Evolutionary conservation across 2,797 vertebrate genomes (phyloP), one percentile per base, ranked within the genome.

Genomic region (Allobates femoralis): DNA sequence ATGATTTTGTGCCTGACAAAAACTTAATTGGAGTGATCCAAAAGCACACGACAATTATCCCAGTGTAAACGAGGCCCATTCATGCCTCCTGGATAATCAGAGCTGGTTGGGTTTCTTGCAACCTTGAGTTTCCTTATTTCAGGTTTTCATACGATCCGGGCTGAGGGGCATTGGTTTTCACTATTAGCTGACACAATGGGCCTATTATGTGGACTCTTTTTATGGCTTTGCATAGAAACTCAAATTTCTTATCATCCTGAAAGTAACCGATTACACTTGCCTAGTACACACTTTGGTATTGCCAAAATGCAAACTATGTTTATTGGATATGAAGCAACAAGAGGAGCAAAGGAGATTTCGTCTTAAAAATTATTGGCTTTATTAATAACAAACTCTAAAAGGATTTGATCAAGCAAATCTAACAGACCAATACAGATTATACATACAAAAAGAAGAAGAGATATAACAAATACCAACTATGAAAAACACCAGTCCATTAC

Each of bases 181-280:
- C 85, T 88, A 90, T 90, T 85, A 23, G 76, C 11, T 81, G 8
- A 16, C 26, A 93, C 93, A 95, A 93, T 90, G 89, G 85, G 81
- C 51, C 92, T 89, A 93, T 94, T 95, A 91, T 95, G 73, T 79
- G 64, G 34, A 50, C 34, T 88, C 88, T 92, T 92, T 94, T 94
- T 90, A 93, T 92, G 89, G 86, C 88, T 90, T 90, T 90, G 84
- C 89, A 92, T 86, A 89, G 90, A 91, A 93, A 92, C 92, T 88
- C 86, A 86, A 88, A 80, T 90, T 92, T n/a, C 89, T 93, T 91
- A 91, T 91, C 89, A 88, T 89, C 41, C 90, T 93, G 91, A 93
- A 94, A 93, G 92, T 92, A 93, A 85, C 90, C 91, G 93, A 94
- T 95, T 94, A 94, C 91, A 92, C 88, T 86, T 89, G 89, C 92